A percentile compares a stretch with the other conserved stretches of the same genome.
phyloP scores from a whole-genome alignment of 2,797 vertebrate genomes.

The Alcedo atthis region DNA sequence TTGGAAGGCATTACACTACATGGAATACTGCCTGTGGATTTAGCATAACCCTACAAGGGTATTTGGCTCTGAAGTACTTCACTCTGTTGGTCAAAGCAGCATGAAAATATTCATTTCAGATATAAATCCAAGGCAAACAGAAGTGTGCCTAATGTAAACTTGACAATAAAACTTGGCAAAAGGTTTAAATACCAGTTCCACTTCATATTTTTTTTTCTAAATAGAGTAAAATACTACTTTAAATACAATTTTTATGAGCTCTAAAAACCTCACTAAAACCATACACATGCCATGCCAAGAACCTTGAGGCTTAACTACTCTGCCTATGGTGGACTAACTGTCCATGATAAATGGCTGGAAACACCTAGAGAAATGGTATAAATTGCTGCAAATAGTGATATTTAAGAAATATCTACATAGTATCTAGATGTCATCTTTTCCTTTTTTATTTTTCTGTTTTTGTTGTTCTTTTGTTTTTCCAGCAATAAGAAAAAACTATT shows the following conservation, averaged over 20 bases:
- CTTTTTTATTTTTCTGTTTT: neutral
- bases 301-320: neutral
- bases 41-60: neutral
- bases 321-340: neutral
- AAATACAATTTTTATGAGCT: neutral
- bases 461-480: no score
- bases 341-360: neutral
- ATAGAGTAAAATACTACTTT: neutral
- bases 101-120: neutral
- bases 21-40: conserved; percentile 5
- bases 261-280: neutral
- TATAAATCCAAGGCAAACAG: neutral
- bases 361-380: neutral
- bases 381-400: neutral
- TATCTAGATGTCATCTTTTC: neutral
- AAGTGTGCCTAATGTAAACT: neutral
- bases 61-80: neutral
- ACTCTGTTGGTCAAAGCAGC: neutral
- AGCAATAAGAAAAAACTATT: neutral
- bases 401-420: neutral
- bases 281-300: neutral
- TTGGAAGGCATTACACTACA: neutral
- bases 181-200: neutral
- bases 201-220: neutral
- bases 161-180: neutral